Base-by-base conservation (phyloP, 2,888 invertebrate genomes). In the Microplitis manilae region DNA sequence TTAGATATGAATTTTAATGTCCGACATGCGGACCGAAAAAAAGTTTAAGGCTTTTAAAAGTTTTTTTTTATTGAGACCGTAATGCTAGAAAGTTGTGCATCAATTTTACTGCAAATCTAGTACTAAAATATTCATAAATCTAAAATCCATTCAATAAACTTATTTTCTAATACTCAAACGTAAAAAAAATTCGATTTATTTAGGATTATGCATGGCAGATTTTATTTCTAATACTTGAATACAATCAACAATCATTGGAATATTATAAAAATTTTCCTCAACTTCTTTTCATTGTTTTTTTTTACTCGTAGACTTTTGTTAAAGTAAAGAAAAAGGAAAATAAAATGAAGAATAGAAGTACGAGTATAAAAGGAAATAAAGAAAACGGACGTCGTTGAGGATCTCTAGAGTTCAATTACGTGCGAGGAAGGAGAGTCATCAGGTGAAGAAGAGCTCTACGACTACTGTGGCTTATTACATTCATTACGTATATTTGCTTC, bases 341-440 rank as follows among this genome's bases (percentile, higher is more conserved):
- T 50, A 41, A n/a, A 13, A 39, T 9, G 8, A 39, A 62, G 39
- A 62, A 62, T 17, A 72, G 13, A 40, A 65, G 15, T 17, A 73
- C 41, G 50, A 39, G 39, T 38, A 13, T 20, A 9, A 13, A 13
- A n/a, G 38, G 39, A 17, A 60, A 68, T 59, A 67, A 68, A 15
- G 50, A 74, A 60, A 74, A 17, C 72, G 61, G 9, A 50, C 50
- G 9, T 60, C 67, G 39, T 9, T 41, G 69, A 68, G 72, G 41
- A 61, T 61, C 72, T 76, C 76, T 72, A 30, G 68, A 76, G 76
- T 72, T 72, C 72, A 76, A 76, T 76, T 76, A 68, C 60, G 39
- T 72, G 61, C 13, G 30, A 65, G 40, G 38, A 72, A 72, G 62
- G 62, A 39, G 9, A 1, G 60, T 62, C 60, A 13, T 70, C 50